Evolutionary conservation across 2,888 invertebrate species (phyloP).

Genomic region (Aquatica leii): DNA sequence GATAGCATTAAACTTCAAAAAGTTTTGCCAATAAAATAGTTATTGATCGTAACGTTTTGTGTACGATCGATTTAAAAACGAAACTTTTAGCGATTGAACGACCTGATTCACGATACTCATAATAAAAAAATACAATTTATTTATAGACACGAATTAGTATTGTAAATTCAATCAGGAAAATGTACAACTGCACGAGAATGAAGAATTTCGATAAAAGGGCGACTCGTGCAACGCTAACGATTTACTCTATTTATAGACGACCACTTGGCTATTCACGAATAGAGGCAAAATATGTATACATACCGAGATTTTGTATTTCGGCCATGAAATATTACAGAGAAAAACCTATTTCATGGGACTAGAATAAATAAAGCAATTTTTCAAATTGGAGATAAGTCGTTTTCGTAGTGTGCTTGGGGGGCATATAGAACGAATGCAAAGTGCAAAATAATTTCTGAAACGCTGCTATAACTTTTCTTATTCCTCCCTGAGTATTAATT

Average conservation of each 20-base stretch:
- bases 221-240: conserved; percentile 24
- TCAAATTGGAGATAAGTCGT: conserved; percentile 46
- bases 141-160: conserved; percentile 24
- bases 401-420: conserved; percentile 26
- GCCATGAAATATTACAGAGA: conserved; percentile 35
- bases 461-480: conserved; percentile 2
- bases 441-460: conserved; percentile 30
- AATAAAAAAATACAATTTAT: conserved; percentile 25
- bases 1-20: conserved; percentile 46
- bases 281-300: conserved; percentile 25
- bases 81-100: conserved; percentile 12
- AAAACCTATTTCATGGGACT: conserved; percentile 33
- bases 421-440: conserved; percentile 5
- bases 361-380: conserved; percentile 49
- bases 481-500: neutral
- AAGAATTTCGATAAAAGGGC: conserved; percentile 27
- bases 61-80: neutral
- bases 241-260: conserved; percentile 31
- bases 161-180: conserved; percentile 26
- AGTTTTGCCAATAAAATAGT: conserved; percentile 46
- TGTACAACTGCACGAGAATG: conserved; percentile 29
- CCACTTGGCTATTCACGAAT: conserved; percentile 29
- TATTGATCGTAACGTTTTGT: conserved; percentile 37
- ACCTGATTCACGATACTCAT: conserved; percentile 19
- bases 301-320: conserved; percentile 31